phyloP scores from a whole-genome alignment of 2,797 vertebrate genomes.

The Schizopygopsis pylzovi region DNA sequence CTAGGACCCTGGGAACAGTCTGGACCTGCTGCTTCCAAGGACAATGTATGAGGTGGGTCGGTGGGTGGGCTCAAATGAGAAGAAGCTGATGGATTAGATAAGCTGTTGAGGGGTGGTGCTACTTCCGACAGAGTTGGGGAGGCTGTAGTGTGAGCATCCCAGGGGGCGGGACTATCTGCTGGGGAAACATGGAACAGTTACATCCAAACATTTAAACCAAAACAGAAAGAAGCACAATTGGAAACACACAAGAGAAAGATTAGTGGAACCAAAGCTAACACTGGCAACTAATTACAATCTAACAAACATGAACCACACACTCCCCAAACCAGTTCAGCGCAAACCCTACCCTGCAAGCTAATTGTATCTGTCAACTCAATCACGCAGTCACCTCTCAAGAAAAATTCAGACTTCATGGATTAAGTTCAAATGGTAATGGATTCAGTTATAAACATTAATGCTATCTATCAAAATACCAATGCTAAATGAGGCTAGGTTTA shows the following conservation, averaged over 20 bases:
- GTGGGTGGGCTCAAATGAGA: conserved; percentile 90
- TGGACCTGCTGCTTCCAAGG: conserved; percentile 86
- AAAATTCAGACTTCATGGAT: not conserved
- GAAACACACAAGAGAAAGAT: not conserved
- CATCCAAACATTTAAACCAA: conserved; percentile 2
- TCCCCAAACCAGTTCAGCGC: not conserved
- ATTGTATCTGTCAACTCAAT: not conserved
- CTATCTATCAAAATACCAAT: not conserved
- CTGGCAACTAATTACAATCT: not conserved
- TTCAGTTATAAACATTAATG: not conserved
- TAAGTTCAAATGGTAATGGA: not conserved
- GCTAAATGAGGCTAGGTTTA: not conserved
- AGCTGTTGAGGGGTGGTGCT: conserved; percentile 87
- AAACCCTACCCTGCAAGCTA: not conserved
- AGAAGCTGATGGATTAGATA: conserved; percentile 90
- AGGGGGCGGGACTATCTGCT: conserved; percentile 93
- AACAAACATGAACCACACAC: not conserved
- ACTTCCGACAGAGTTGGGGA: conserved; percentile 97
- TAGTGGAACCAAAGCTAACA: not conserved
- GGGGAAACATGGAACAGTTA: conserved; percentile 56
- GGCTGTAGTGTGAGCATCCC: conserved; percentile 94
- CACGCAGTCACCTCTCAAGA: not conserved
- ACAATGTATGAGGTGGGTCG: conserved; percentile 88
- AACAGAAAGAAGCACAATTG: not conserved
- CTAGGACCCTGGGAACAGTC: conserved; percentile 87